Evolutionary conservation across 2,888 invertebrate genomes (phyloP).

Genomic region (Chrysolina haemoptera): DNA sequence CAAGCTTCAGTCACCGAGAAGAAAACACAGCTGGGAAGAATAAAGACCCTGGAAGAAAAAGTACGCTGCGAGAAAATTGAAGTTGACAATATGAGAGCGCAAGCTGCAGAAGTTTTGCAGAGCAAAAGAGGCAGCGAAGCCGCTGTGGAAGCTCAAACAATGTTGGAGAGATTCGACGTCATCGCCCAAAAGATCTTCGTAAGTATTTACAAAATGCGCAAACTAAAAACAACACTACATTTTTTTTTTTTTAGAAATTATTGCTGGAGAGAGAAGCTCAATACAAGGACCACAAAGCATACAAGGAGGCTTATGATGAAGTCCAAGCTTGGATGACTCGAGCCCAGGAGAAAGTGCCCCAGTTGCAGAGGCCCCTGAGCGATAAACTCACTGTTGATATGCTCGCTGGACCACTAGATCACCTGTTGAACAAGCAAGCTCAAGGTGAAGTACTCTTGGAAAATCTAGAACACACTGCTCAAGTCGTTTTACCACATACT

Average conservation of each 20-base stretch:
- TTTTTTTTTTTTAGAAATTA: constrained; percentile 71
- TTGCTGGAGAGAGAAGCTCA: constrained; percentile 87
- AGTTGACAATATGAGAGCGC: constrained; percentile 87
- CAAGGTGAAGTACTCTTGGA: constrained; percentile 91
- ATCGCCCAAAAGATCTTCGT: constrained; percentile 83
- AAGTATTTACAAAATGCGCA: constrained; percentile 48
- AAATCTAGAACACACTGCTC: constrained; percentile 89
- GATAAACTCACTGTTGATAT: constrained; percentile 92
- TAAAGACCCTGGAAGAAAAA: constrained; percentile 90
- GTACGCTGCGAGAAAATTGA: constrained; percentile 91
- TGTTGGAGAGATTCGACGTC: constrained; percentile 86
- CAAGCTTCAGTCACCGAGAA: constrained; percentile 90
- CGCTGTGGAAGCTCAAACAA: constrained; percentile 87
- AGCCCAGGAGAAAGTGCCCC: constrained; percentile 91
- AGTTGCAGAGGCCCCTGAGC: constrained; percentile 85
- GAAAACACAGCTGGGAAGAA: constrained; percentile 86
- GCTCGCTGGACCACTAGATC: constrained; percentile 89
- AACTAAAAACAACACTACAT: neutral
- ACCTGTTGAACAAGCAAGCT: constrained; percentile 88
- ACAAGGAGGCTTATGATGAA: constrained; percentile 93
- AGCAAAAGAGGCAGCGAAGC: constrained; percentile 89
- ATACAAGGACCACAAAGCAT: constrained; percentile 88
- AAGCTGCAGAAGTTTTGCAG: constrained; percentile 88
- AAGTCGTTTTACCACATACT: constrained; percentile 88
- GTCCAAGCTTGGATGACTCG: constrained; percentile 90